A percentile compares a stretch with the other conserved stretches of the same genome.
Evolutionary conservation across 2,113 vertebrate genomes (phyloP).

Genomic region (Amphiprion percula): DNA sequence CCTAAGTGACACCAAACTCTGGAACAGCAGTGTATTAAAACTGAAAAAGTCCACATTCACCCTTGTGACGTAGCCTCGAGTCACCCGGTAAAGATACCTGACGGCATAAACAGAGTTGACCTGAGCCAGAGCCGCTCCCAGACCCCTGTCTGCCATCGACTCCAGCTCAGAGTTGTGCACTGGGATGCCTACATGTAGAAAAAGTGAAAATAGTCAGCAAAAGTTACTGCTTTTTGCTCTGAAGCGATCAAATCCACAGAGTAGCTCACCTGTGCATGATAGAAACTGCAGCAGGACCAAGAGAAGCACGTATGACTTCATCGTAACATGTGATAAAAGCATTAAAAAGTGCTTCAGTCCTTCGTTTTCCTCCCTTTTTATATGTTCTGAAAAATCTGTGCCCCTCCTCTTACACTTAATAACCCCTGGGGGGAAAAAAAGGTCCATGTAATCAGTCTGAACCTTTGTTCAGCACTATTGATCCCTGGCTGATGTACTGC

Average conservation of each 20-base stretch:
- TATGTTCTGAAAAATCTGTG: neutral
- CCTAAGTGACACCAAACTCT: no score
- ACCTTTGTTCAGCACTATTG: slow-evolving; percentile 55
- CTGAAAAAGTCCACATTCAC: slow-evolving; percentile 35
- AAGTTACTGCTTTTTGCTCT: neutral
- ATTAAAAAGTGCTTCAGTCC: neutral
- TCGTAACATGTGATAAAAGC: slow-evolving; percentile 31
- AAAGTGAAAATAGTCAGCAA: neutral
- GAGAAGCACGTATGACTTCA: slow-evolving; percentile 60
- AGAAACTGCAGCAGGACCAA: slow-evolving; percentile 67
- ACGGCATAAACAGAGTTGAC: slow-evolving; percentile 60
- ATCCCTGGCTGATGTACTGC: slow-evolving; percentile 3
- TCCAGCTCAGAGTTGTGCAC: slow-evolving; percentile 45
- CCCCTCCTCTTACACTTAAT: slow-evolving; percentile 36
- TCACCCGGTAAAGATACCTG: slow-evolving; percentile 63
- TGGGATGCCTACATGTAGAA: slow-evolving; percentile 55
- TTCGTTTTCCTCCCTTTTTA: slow-evolving; percentile 33
- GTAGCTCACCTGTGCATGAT: slow-evolving; percentile 69
- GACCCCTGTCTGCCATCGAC: slow-evolving; percentile 48
- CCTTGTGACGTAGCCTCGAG: slow-evolving; percentile 54
- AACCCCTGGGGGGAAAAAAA: slow-evolving; percentile 29
- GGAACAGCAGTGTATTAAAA: no score
- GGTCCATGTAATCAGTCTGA: neutral
- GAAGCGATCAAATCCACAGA: neutral
- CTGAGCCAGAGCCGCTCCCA: slow-evolving; percentile 59